phyloP scores from a whole-genome alignment of 2,113 vertebrate species.

The Osmerus eperlanus region DNA sequence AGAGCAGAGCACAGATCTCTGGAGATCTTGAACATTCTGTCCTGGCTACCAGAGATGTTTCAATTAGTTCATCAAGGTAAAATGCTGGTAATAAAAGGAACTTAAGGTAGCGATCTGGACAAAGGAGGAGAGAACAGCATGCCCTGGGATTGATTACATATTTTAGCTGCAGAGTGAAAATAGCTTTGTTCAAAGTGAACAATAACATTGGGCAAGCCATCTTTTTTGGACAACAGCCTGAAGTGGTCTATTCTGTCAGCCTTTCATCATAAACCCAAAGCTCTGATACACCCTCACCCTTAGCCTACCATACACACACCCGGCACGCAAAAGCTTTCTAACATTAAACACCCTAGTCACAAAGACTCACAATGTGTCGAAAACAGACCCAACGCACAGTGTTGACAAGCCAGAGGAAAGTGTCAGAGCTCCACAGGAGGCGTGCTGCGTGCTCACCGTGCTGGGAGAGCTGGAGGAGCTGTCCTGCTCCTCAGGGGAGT shows the following conservation, averaged over 20 bases:
- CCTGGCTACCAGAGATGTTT: not conserved
- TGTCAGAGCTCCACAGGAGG: not conserved
- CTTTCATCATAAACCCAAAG: too few species aligned
- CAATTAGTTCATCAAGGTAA: not conserved
- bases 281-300: too few species aligned
- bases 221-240: conserved; percentile 9
- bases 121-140: not conserved
- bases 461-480: conserved; percentile 69
- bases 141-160: not conserved
- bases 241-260: not conserved
- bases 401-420: not conserved
- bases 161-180: not conserved
- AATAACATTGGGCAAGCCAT: conserved; percentile 1
- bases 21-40: not conserved
- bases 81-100: not conserved
- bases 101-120: not conserved
- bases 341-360: too few species aligned
- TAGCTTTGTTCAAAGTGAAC: conserved; percentile 1
- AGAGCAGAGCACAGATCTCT: not conserved
- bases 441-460: conserved; percentile 66
- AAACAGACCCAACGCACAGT: not conserved
- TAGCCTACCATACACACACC: too few species aligned
- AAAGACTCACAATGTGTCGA: not conserved
- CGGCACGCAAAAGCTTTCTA: too few species aligned
- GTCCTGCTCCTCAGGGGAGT: conserved; percentile 79